These are phyloP conservation scores for Zaprionus ornatus DNA, from an alignment of 1,140 invertebrate genomes.

Conservation along the genomic window DNA sequence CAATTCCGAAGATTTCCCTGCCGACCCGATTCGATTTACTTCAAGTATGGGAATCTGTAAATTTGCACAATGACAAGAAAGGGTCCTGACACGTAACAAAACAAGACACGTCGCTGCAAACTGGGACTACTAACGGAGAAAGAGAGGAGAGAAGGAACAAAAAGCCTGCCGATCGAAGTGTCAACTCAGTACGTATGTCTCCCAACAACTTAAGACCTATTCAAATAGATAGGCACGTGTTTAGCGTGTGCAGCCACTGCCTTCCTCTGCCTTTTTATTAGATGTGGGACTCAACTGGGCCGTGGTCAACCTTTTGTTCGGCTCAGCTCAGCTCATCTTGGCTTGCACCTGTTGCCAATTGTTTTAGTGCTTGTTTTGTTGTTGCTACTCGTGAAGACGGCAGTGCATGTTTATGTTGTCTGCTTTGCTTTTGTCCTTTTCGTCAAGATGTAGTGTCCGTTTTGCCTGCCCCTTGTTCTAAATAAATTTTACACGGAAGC, in stretches of 20 bases:
- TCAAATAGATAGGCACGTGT: slow-evolving; percentile 32
- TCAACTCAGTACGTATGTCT: slow-evolving; percentile 35
- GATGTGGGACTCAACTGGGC: slow-evolving; percentile 53
- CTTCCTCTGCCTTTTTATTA: slow-evolving; percentile 27
- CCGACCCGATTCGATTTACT: slow-evolving; percentile 3
- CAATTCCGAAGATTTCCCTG: slow-evolving; percentile 74
- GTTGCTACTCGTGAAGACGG: slow-evolving; percentile 11
- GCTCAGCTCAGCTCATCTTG: slow-evolving; percentile 37
- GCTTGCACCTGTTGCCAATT: slow-evolving; percentile 80
- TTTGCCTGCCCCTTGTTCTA: slow-evolving; percentile 72
- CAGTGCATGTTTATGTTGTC: slow-evolving; percentile 74
- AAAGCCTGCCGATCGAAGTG: not conserved
- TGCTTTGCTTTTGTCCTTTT: slow-evolving; percentile 19
- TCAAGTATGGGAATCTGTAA: slow-evolving; percentile 61
- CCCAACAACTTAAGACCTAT: slow-evolving; percentile 45
- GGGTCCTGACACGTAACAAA: slow-evolving; percentile 69
- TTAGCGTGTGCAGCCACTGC: slow-evolving; percentile 2
- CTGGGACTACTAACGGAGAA: slow-evolving; percentile 2
- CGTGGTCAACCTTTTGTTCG: slow-evolving; percentile 57
- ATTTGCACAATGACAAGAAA: slow-evolving; percentile 71
- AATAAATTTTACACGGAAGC: slow-evolving; percentile 80
- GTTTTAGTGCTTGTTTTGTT: slow-evolving; percentile 41
- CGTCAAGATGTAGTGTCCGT: slow-evolving; percentile 62
- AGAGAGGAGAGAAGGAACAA: not conserved
- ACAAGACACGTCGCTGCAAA: slow-evolving; percentile 60